A percentile compares a stretch with the other conserved stretches of the same genome.
Conservation (phyloP, 2,113 vertebrate species). For the Ptilorrhoa leucosticta region DNA sequence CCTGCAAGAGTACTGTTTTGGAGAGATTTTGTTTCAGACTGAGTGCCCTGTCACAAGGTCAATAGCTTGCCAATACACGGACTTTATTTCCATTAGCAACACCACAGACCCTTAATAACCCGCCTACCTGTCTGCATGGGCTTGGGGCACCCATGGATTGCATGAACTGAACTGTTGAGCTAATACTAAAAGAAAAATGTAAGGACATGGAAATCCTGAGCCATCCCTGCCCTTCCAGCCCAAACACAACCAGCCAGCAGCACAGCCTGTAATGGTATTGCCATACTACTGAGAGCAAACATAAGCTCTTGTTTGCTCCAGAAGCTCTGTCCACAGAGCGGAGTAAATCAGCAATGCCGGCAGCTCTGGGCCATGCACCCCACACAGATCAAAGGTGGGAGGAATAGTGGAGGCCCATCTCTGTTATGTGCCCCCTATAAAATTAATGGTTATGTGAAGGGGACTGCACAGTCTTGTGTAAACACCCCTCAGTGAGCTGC, state of each 20-base stretch:
- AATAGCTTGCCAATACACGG: background rate
- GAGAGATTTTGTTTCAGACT: constrained; percentile 32
- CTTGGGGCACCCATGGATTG: background rate
- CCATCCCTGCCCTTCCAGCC: background rate
- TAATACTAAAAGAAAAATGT: background rate
- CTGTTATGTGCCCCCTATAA: constrained; percentile 19
- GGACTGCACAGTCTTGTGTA: constrained; percentile 5
- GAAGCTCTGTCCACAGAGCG: background rate
- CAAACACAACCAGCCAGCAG: background rate
- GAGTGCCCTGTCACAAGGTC: constrained; percentile 26
- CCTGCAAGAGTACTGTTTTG: background rate
- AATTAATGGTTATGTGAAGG: constrained; percentile 36
- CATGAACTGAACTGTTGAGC: background rate
- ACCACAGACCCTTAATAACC: background rate
- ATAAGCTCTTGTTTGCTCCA: background rate
- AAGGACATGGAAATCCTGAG: background rate
- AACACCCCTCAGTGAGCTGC: background rate
- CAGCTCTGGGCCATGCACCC: background rate
- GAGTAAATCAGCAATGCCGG: constrained; percentile 3
- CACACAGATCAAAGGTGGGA: constrained; percentile 46
- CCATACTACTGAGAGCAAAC: background rate
- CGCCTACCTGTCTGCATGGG: background rate
- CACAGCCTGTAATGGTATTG: background rate
- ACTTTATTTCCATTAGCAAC: constrained; percentile 42
- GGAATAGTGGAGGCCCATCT: background rate